phyloP scores from a whole-genome alignment of 2,797 vertebrate species.

The Gymnoscopelus braueri region DNA sequence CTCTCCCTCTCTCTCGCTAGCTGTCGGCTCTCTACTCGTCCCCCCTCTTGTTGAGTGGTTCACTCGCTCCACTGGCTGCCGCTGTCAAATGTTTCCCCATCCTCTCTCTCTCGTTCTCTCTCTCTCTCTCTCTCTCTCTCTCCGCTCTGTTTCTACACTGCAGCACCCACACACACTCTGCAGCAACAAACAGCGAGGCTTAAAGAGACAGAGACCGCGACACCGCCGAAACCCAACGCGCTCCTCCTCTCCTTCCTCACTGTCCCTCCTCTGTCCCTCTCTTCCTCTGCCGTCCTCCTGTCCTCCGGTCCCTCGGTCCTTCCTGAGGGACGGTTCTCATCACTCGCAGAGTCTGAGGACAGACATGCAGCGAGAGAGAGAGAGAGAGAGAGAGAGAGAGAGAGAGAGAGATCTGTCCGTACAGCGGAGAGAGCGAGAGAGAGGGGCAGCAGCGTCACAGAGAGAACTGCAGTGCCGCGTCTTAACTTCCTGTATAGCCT shows the following conservation, averaged over 20 bases:
- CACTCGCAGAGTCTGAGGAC: too few relatives aligned
- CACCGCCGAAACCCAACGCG: conserved; percentile 44
- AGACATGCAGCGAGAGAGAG: too few relatives aligned
- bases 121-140: conserved; percentile 22
- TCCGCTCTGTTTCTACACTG: conserved; percentile 63
- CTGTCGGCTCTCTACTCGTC: conserved; percentile 4
- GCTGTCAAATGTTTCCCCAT: conserved; percentile 6
- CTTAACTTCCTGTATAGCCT: neutral
- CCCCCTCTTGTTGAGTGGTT: too few relatives aligned
- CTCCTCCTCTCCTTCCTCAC: conserved; percentile 7
- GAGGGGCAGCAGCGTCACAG: neutral
- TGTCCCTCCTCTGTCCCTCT: conserved; percentile 11
- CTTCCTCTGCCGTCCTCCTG: conserved; percentile 34
- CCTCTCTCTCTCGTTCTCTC: neutral
- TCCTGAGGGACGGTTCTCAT: too few relatives aligned
- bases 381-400: too few relatives aligned
- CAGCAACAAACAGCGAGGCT: conserved; percentile 75
- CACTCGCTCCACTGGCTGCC: conserved; percentile 16
- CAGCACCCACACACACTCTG: conserved; percentile 85
- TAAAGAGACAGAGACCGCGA: conserved; percentile 81
- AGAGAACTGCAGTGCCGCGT: conserved; percentile 40
- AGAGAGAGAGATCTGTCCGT: too few relatives aligned
- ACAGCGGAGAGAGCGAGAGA: too few relatives aligned
- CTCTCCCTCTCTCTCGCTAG: conserved; percentile 25
- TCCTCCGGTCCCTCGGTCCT: too few relatives aligned